Evolutionary conservation across 1,140 invertebrate genomes (phyloP).

Genomic region (Rhynchophorus ferrugineus): DNA sequence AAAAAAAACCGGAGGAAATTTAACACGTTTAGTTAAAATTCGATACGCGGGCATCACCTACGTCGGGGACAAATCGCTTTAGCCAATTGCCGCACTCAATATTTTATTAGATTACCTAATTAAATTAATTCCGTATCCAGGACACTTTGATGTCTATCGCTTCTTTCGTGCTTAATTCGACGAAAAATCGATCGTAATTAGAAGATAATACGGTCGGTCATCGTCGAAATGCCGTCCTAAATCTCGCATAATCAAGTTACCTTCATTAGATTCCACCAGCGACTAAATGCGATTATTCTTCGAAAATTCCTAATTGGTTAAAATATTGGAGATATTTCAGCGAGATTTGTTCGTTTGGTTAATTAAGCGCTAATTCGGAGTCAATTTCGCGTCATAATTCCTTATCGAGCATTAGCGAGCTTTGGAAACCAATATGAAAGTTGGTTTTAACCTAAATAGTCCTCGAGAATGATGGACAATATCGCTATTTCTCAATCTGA

Average conservation of each 20-base stretch:
- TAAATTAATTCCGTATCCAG: conserved; percentile 27
- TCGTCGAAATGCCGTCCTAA: conserved; percentile 13
- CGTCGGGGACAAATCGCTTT: not conserved
- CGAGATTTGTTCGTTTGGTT: too few species aligned
- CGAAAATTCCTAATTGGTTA: not conserved
- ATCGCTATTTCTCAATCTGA: too few species aligned
- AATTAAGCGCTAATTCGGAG: too few species aligned
- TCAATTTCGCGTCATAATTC: too few species aligned
- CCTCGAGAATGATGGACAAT: too few species aligned
- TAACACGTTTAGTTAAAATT: not conserved
- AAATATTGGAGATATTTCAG: too few species aligned
- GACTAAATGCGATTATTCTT: conserved; percentile 8
- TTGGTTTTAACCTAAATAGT: too few species aligned
- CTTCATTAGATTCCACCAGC: conserved; percentile 8
- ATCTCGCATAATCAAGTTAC: conserved; percentile 18
- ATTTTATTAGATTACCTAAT: conserved; percentile 28
- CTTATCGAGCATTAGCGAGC: too few species aligned
- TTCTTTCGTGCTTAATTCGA: conserved; percentile 16
- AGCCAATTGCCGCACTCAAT: conserved; percentile 14
- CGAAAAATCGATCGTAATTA: conserved; percentile 21
- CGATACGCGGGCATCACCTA: not conserved
- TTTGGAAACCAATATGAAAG: too few species aligned
- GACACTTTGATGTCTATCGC: conserved; percentile 21
- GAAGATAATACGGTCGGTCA: conserved; percentile 15
- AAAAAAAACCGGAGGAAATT: too few species aligned